phyloP scores from a whole-genome alignment of 1,140 invertebrate genomes.

The Maniola jurtina region DNA sequence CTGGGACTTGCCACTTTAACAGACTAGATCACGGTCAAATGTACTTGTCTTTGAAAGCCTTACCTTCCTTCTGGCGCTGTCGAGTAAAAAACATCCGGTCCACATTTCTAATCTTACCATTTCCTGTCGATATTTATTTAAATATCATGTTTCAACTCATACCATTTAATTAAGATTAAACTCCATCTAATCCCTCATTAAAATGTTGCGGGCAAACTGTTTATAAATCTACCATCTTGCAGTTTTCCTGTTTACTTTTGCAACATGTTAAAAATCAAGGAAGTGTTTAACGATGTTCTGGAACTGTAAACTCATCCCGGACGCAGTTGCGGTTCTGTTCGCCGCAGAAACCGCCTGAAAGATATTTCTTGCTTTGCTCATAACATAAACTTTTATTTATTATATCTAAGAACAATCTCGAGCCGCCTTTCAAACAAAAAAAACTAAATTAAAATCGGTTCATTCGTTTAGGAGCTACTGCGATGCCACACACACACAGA shows the following conservation, averaged over 20 bases:
- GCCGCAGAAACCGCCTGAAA: neutral
- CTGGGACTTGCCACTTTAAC: no score
- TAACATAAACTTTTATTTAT: neutral
- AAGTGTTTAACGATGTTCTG: neutral
- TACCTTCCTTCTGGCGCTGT: no score
- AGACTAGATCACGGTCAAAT: no score
- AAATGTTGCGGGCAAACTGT: neutral
- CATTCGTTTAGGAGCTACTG: no score
- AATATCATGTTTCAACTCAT: neutral
- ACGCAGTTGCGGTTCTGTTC: neutral
- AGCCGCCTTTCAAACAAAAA: no score
- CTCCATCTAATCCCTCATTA: neutral
- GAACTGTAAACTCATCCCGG: neutral
- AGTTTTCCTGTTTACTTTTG: neutral
- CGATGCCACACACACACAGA: no score
- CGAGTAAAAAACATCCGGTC: no score
- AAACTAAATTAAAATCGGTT: no score
- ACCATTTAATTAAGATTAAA: neutral
- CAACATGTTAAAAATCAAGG: neutral
- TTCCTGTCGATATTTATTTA: no score
- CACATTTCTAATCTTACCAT: no score
- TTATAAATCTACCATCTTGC: constrained; percentile 1
- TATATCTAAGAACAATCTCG: no score
- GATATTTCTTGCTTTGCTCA: neutral
- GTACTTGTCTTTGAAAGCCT: no score